Percentiles rank a stretch among this genome's conserved stretches.
phyloP scores from a whole-genome alignment of 1,140 invertebrate genomes.

The Saccostrea glomerata region DNA sequence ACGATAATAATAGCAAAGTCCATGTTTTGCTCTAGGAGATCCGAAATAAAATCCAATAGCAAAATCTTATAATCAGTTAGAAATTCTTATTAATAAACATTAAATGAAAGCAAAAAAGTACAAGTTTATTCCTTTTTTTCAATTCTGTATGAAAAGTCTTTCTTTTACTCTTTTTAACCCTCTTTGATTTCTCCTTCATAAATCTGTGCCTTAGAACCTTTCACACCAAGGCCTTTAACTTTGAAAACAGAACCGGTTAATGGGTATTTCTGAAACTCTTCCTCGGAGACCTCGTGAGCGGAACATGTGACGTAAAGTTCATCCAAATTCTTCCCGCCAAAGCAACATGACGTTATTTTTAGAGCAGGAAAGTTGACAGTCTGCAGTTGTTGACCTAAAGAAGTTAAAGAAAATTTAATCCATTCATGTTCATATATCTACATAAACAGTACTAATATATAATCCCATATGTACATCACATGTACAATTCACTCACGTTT shows the following conservation, averaged over 20 bases:
- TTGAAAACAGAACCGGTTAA: conserved; percentile 87
- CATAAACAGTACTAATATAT: no score
- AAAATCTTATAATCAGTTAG: no score
- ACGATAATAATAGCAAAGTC: no score
- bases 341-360: conserved; percentile 88
- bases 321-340: conserved; percentile 88
- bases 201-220: conserved; percentile 58
- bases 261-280: conserved; percentile 81
- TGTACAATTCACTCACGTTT: no score
- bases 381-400: conserved; percentile 80
- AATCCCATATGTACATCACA: background rate
- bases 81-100: no score
- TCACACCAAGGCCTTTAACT: conserved; percentile 79
- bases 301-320: conserved; percentile 89
- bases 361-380: conserved; percentile 83
- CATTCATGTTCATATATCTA: no score
- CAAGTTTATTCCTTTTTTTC: no score
- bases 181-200: conserved; percentile 53
- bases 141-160: no score
- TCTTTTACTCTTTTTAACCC: no score
- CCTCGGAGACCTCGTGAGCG: conserved; percentile 76
- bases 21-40: no score
- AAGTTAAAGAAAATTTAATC: background rate
- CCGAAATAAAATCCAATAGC: no score
- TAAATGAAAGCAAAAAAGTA: no score